Conservation (phyloP, 2,797 vertebrate species). For the Denticeps clupeoides region DNA sequence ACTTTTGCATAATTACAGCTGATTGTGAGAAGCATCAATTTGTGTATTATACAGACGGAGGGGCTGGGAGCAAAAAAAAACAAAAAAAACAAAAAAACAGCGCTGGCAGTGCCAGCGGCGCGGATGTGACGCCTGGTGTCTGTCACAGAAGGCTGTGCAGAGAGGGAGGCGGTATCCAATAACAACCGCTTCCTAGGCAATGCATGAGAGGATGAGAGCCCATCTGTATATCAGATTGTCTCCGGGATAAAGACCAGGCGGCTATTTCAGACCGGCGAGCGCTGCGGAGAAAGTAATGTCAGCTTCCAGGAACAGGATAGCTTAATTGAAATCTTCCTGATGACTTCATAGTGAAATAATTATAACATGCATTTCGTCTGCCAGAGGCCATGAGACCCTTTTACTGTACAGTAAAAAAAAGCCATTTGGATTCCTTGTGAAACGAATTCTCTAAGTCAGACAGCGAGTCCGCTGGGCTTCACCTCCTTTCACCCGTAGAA, state of each 20-base stretch:
- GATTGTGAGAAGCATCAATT: conserved; percentile 50
- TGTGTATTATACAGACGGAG: conserved; percentile 48
- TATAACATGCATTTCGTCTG: conserved; percentile 16
- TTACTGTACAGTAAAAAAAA: too few relatives aligned
- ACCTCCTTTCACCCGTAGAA: too few relatives aligned
- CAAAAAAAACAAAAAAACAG: too few relatives aligned
- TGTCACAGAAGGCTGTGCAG: conserved; percentile 22
- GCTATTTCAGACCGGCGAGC: conserved; percentile 1
- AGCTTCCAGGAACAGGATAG: conserved; percentile 22
- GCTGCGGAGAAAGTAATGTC: conserved; percentile 10
- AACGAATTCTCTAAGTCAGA: too few relatives aligned
- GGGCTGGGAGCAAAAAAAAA: too few relatives aligned
- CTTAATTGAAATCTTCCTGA: conserved; percentile 17
- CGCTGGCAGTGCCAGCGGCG: conserved; percentile 24
- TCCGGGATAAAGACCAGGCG: conserved; percentile 2
- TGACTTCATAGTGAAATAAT: conserved; percentile 24
- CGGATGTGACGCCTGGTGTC: conserved; percentile 34
- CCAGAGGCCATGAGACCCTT: too few relatives aligned
- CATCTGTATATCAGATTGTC: conserved; percentile 28
- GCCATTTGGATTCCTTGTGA: too few relatives aligned
- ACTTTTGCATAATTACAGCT: conserved; percentile 52
- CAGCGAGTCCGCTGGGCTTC: too few relatives aligned
- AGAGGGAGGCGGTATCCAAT: conserved; percentile 32
- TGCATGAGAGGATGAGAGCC: conserved; percentile 22
- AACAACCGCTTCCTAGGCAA: conserved; percentile 36